Evolutionary conservation across 1,140 invertebrate genomes (phyloP).

Genomic region (Drosophila mauritiana): DNA sequence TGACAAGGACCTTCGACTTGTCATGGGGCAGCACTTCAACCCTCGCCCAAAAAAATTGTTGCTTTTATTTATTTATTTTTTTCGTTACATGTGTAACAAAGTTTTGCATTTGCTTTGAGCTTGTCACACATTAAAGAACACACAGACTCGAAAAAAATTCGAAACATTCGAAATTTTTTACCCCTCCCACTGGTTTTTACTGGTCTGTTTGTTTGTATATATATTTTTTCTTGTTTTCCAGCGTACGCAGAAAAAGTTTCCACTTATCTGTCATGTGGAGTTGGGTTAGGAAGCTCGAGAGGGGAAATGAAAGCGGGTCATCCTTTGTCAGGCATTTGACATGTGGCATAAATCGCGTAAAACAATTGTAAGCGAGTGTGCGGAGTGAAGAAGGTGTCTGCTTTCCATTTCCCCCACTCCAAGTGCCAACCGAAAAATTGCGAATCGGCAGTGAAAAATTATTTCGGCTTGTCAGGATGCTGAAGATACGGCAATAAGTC

Average conservation of each 20-base stretch:
- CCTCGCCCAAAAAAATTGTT: constrained; percentile 35
- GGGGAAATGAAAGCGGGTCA: constrained; percentile 35
- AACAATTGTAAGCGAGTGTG: constrained; percentile 60
- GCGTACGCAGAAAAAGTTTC: constrained; percentile 62
- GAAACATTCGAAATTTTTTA: constrained; percentile 21
- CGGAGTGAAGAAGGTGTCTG: background rate
- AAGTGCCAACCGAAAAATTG: constrained; percentile 22
- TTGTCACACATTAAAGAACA: constrained; percentile 61
- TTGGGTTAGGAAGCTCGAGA: constrained; percentile 25
- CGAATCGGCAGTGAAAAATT: constrained; percentile 44
- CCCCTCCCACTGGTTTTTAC: background rate
- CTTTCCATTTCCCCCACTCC: background rate
- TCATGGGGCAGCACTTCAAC: constrained; percentile 19
- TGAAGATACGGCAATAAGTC: constrained; percentile 30
- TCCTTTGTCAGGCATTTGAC: constrained; percentile 72
- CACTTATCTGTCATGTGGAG: constrained; percentile 67
- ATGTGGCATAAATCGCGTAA: constrained; percentile 76
- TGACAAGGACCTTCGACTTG: constrained; percentile 37
- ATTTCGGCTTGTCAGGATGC: constrained; percentile 34
- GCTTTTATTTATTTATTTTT: constrained; percentile 60
- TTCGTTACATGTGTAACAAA: constrained; percentile 82
- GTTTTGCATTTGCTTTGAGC: constrained; percentile 80
- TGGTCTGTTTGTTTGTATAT: constrained; percentile 28
- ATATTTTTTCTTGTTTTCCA: constrained; percentile 41
- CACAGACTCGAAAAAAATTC: constrained; percentile 35